Conservation (phyloP, 1,140 invertebrate genomes). For the Heliothis subflexa region DNA sequence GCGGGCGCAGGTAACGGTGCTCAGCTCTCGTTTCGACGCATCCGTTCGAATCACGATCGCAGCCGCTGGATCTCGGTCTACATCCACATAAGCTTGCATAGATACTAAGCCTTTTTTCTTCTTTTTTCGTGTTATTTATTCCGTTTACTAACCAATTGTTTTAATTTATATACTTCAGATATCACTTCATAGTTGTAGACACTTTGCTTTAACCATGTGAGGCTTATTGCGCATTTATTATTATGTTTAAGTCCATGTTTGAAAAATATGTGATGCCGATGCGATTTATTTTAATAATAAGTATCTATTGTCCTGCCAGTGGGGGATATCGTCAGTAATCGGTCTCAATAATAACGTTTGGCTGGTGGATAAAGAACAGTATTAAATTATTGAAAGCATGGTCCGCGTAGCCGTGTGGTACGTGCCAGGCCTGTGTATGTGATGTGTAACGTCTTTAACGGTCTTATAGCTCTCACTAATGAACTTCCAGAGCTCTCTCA, state of each 20-base stretch:
- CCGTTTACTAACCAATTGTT: conserved; percentile 54
- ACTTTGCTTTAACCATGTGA: conserved; percentile 69
- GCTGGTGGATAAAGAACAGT: conserved; percentile 55
- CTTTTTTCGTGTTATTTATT: conserved; percentile 56
- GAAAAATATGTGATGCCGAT: conserved; percentile 52
- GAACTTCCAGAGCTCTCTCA: conserved; percentile 51
- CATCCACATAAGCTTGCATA: conserved; percentile 45
- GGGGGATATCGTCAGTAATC: conserved; percentile 6
- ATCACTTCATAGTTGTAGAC: conserved; percentile 50
- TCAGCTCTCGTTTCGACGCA: conserved; percentile 72
- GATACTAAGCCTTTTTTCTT: conserved; percentile 47
- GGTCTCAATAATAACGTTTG: conserved; percentile 42
- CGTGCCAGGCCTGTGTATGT: conserved; percentile 21
- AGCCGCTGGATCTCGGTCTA: conserved; percentile 50
- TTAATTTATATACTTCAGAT: conserved; percentile 42
- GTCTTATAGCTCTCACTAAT: conserved; percentile 42
- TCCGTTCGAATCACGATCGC: conserved; percentile 58
- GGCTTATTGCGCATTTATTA: conserved; percentile 83
- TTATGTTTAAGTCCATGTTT: conserved; percentile 63
- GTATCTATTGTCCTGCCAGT: conserved; percentile 54
- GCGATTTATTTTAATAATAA: conserved; percentile 61
- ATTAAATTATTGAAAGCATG: conserved; percentile 56
- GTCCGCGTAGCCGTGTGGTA: conserved; percentile 13
- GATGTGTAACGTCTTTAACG: conserved; percentile 36
- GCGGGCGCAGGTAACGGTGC: conserved; percentile 73